Conservation (phyloP, 1,140 invertebrate species). For the Bicyclus anynana region DNA sequence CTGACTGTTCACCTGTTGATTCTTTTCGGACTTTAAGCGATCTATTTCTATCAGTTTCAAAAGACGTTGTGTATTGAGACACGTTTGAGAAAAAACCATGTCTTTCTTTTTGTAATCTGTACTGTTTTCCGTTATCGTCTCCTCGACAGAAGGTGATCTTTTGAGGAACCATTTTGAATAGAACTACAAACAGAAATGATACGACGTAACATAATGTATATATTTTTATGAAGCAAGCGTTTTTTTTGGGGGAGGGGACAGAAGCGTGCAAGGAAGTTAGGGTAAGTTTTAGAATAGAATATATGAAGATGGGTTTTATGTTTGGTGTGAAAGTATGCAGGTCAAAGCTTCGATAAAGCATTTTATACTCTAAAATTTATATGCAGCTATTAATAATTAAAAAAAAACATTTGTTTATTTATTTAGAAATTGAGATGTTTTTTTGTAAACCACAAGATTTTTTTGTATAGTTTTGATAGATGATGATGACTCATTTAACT, state of each 20-base stretch:
- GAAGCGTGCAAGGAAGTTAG: constrained; percentile 3
- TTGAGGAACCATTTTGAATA: constrained; percentile 76
- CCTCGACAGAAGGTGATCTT: constrained; percentile 68
- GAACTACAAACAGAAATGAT: constrained; percentile 76
- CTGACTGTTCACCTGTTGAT: constrained; percentile 52
- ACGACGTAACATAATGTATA: constrained; percentile 74
- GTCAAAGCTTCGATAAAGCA: background rate
- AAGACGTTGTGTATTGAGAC: constrained; percentile 63
- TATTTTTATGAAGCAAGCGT: constrained; percentile 57
- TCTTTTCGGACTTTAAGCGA: constrained; percentile 69
- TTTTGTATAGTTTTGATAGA: too few species aligned
- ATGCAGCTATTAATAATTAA: too few species aligned
- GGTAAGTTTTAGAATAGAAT: background rate
- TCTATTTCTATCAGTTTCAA: constrained; percentile 74
- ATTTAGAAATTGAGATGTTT: too few species aligned
- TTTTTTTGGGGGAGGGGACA: too few species aligned
- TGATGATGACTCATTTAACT: background rate
- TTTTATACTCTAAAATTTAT: too few species aligned
- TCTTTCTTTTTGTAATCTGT: constrained; percentile 67
- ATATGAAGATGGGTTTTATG: background rate
- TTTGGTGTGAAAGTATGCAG: background rate
- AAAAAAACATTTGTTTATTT: too few species aligned
- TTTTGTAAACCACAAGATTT: too few species aligned
- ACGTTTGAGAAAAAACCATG: constrained; percentile 76
- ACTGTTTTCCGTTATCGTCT: constrained; percentile 68